Evolutionary conservation across 2,113 vertebrate genomes (phyloP).

Genomic region (Mesocricetus auratus): DNA sequence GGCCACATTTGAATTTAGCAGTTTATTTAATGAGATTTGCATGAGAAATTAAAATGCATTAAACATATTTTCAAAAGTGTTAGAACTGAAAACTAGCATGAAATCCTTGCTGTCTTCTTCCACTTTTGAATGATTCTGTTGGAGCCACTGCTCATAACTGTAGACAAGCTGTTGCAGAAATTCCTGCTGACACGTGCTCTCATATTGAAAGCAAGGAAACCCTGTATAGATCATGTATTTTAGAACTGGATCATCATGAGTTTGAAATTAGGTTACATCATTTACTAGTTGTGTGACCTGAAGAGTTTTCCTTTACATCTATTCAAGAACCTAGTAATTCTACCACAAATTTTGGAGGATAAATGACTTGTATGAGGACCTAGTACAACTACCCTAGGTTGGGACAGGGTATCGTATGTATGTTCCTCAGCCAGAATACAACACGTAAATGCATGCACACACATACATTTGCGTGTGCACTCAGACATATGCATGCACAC

Average conservation of each 20-base stretch:
- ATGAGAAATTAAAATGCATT: neutral
- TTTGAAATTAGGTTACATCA: constrained; percentile 15
- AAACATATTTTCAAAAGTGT: neutral
- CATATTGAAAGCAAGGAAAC: neutral
- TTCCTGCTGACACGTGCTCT: neutral
- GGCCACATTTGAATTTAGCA: constrained; percentile 32
- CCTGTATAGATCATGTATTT: neutral
- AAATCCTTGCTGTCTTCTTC: neutral
- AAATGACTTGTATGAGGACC: neutral
- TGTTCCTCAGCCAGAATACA: neutral
- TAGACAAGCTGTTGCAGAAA: neutral
- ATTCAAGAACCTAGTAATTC: neutral
- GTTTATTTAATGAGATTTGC: constrained; percentile 15
- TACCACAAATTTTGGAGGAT: neutral
- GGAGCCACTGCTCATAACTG: neutral
- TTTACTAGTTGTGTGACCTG: neutral
- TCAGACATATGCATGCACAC: too few relatives aligned
- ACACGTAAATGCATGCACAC: neutral
- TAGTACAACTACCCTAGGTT: neutral
- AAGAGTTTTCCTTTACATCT: neutral
- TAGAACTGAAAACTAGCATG: neutral
- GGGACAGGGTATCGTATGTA: neutral
- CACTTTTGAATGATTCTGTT: neutral
- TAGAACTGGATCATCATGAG: neutral
- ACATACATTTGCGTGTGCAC: too few relatives aligned